phyloP scores from a whole-genome alignment of 2,888 invertebrate species.

The Capitulum mitella region DNA sequence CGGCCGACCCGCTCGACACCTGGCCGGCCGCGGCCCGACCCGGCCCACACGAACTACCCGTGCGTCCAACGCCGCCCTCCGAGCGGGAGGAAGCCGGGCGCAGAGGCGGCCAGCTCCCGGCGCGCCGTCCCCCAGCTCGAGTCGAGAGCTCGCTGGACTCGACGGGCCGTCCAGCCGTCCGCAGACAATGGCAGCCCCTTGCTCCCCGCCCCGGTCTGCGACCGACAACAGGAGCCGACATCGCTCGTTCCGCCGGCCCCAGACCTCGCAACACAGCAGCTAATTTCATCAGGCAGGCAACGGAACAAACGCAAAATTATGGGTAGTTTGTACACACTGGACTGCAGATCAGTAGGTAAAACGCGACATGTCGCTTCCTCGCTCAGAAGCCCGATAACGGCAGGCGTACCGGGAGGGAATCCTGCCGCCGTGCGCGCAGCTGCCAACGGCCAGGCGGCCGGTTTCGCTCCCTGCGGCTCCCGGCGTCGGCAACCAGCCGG shows the following conservation, averaged over 20 bases:
- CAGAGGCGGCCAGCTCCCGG: too few species aligned
- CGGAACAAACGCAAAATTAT: not conserved
- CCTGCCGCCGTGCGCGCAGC: not conserved
- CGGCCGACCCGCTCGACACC: too few species aligned
- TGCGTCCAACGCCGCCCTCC: too few species aligned
- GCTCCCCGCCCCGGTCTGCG: not conserved
- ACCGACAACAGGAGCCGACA: not conserved
- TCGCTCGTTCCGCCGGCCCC: not conserved
- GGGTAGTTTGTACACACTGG: constrained; percentile 10
- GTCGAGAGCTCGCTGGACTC: too few species aligned
- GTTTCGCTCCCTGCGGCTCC: not conserved
- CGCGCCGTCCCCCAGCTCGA: too few species aligned
- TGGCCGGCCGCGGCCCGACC: too few species aligned
- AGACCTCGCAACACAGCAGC: not conserved
- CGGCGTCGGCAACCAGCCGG: not conserved
- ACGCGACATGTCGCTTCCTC: not conserved
- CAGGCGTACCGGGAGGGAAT: not conserved
- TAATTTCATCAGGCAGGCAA: not conserved
- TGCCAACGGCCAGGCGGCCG: not conserved
- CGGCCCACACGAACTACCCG: too few species aligned
- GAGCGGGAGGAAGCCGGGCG: too few species aligned
- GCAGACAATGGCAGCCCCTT: not conserved
- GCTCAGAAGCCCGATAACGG: not conserved
- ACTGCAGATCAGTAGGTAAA: not conserved
- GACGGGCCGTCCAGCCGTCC: not conserved